These are phyloP conservation scores for Hydrotaea cyrtoneurina DNA, from an alignment of 2,888 invertebrate species.

Conservation along the genomic window DNA sequence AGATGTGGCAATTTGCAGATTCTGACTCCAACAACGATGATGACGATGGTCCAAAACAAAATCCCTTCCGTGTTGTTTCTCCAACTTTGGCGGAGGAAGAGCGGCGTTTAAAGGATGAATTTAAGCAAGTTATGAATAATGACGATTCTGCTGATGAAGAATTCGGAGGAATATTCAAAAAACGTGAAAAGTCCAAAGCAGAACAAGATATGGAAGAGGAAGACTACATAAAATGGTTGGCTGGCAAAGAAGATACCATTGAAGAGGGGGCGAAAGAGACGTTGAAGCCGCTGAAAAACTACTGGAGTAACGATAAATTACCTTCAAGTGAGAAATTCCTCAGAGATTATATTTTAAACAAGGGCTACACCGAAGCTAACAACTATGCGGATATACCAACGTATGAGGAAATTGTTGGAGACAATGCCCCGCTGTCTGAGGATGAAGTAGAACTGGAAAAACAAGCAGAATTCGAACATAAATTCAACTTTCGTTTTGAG, in stretches of 20 bases:
- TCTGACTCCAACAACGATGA: conserved; percentile 69
- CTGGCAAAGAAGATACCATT: conserved; percentile 86
- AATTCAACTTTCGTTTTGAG: conserved; percentile 97
- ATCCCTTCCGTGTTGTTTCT: conserved; percentile 74
- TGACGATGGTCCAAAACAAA: conserved; percentile 67
- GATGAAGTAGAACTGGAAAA: conserved; percentile 90
- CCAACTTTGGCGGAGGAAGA: conserved; percentile 87
- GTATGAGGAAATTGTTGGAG: conserved; percentile 86
- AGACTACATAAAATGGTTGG: conserved; percentile 90
- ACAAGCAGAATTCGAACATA: conserved; percentile 95
- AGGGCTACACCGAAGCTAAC: conserved; percentile 82
- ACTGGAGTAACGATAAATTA: conserved; percentile 92
- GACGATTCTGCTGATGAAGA: conserved; percentile 81
- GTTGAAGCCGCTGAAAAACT: conserved; percentile 88
- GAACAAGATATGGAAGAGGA: conserved; percentile 82
- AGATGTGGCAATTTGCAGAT: conserved; percentile 53
- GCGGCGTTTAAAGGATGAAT: conserved; percentile 84
- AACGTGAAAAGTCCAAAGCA: conserved; percentile 82
- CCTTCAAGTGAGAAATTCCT: conserved; percentile 93
- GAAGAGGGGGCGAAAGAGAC: conserved; percentile 84
- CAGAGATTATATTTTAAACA: conserved; percentile 94
- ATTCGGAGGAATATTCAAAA: conserved; percentile 83
- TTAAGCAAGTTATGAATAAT: conserved; percentile 82
- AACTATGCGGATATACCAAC: conserved; percentile 83
- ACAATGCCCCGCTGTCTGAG: conserved; percentile 84